Percentiles rank a stretch among this genome's conserved stretches.
These are phyloP conservation scores for Rhineura floridana DNA, from an alignment of 2,113 vertebrate genomes.

Conservation along the genomic window DNA sequence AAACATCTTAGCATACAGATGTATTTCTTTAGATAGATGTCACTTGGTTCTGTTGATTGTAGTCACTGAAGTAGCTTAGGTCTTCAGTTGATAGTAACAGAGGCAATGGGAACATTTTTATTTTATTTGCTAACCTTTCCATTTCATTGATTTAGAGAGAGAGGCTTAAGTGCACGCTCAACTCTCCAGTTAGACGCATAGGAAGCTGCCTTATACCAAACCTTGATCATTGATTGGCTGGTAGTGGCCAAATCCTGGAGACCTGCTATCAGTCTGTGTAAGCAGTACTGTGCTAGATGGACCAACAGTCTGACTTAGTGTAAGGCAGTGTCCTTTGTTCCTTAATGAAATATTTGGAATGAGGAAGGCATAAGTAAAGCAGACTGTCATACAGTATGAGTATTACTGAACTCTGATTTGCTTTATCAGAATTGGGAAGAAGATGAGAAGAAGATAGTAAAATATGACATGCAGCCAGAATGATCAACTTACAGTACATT, in stretches of 20 bases:
- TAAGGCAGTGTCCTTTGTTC: background rate
- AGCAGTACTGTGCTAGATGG: background rate
- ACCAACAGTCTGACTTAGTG: background rate
- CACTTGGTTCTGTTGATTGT: background rate
- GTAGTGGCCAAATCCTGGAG: too few species aligned
- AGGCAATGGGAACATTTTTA: background rate
- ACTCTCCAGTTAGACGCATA: background rate
- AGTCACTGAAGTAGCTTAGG: background rate
- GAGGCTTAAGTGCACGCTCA: background rate
- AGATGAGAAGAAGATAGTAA: background rate
- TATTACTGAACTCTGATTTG: background rate
- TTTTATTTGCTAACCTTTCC: background rate
- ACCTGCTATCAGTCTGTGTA: background rate
- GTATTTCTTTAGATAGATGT: conserved; percentile 32
- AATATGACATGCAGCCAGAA: background rate
- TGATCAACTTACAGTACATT: background rate
- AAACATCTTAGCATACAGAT: background rate
- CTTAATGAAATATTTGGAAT: background rate
- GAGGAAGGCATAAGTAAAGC: background rate
- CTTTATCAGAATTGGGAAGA: background rate
- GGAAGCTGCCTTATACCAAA: background rate
- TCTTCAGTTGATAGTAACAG: background rate
- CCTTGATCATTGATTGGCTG: background rate
- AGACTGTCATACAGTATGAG: background rate
- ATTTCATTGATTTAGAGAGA: background rate